These are phyloP conservation scores for Psettodes erumei DNA, from an alignment of 2,113 vertebrate genomes.

Conservation along the genomic window DNA sequence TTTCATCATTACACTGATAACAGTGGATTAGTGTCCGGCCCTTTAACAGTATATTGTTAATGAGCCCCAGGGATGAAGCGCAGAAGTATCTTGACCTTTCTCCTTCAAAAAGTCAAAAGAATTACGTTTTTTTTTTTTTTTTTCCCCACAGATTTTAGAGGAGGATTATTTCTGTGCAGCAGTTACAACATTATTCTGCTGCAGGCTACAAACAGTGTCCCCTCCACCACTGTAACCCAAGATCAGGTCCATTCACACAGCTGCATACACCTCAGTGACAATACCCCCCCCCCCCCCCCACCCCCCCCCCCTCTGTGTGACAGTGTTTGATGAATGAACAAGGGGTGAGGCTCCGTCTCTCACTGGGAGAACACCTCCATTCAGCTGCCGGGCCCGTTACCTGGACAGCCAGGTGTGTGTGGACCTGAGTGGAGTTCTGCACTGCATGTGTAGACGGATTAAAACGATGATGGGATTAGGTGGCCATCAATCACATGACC, in stretches of 20 bases:
- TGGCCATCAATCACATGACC: no score
- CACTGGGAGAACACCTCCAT: conserved; percentile 66
- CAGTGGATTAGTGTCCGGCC: not conserved
- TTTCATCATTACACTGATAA: not conserved
- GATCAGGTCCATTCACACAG: conserved; percentile 69
- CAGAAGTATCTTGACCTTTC: conserved; percentile 23
- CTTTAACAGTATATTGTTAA: not conserved
- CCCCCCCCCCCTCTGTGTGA: conserved; percentile 78
- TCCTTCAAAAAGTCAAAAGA: conserved; percentile 1
- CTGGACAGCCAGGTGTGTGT: conserved; percentile 49
- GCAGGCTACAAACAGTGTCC: conserved; percentile 54
- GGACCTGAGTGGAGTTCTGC: no score
- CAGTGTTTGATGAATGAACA: conserved; percentile 83
- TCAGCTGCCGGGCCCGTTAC: no score
- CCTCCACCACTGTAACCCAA: conserved; percentile 71
- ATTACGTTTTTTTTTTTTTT: conserved; percentile 27
- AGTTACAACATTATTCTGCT: conserved; percentile 60
- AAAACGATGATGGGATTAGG: not conserved
- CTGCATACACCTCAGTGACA: conserved; percentile 72
- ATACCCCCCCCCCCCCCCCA: conserved; percentile 56
- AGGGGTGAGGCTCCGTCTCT: conserved; percentile 38
- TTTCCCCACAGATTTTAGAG: conserved; percentile 31
- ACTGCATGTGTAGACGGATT: not conserved
- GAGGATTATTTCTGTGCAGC: conserved; percentile 45
- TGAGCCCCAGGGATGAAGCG: not conserved